phyloP scores from a whole-genome alignment of 2,888 invertebrate species.

The Ceraclea dissimilis region DNA sequence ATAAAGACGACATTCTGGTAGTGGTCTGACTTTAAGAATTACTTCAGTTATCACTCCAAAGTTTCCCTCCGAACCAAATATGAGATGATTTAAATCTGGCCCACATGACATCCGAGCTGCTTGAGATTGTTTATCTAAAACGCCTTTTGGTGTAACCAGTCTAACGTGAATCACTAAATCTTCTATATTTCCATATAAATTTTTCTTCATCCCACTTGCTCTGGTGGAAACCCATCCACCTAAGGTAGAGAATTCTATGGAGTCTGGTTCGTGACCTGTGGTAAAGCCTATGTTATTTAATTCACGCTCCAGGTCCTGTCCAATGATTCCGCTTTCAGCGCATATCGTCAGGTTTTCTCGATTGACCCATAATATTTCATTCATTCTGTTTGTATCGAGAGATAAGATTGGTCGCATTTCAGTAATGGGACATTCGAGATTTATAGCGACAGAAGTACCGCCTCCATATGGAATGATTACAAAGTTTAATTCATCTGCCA shows the following conservation, averaged over 20 bases:
- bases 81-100: slow-evolving; percentile 80
- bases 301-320: slow-evolving; percentile 87
- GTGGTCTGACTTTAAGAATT: slow-evolving; percentile 74
- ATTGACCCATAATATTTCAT: slow-evolving; percentile 90
- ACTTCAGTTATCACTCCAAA: slow-evolving; percentile 95
- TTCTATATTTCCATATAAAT: slow-evolving; percentile 96
- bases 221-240: slow-evolving; percentile 98
- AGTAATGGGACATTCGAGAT: slow-evolving; percentile 71
- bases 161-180: slow-evolving; percentile 85
- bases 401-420: slow-evolving; percentile 78
- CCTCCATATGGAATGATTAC: slow-evolving; percentile 93
- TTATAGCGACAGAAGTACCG: slow-evolving; percentile 87
- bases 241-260: slow-evolving; percentile 92
- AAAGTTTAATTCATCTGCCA: slow-evolving; percentile 66
- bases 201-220: slow-evolving; percentile 99
- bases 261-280: slow-evolving; percentile 96
- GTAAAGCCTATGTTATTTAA: slow-evolving; percentile 72
- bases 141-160: slow-evolving; percentile 78
- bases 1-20: slow-evolving; percentile 78
- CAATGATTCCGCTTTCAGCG: slow-evolving; percentile 81
- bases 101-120: slow-evolving; percentile 90
- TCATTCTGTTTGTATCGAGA: slow-evolving; percentile 94
- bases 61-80: slow-evolving; percentile 92
- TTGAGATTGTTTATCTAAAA: slow-evolving; percentile 73
- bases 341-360: slow-evolving; percentile 65